Conservation (phyloP, 2,888 invertebrate genomes). For the Rhagonycha fulva region DNA sequence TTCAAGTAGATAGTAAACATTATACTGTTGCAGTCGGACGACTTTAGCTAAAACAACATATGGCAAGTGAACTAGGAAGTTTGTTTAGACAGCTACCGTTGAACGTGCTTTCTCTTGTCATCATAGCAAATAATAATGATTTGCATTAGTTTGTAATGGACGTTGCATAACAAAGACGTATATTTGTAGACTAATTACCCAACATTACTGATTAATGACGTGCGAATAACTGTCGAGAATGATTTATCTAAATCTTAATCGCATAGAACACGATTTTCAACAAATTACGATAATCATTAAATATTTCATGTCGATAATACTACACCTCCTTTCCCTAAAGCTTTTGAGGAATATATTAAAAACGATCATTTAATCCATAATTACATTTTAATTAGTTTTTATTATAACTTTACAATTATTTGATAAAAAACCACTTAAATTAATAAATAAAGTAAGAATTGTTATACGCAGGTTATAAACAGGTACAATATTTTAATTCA, state of each 20-base stretch:
- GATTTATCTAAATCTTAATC: constrained; percentile 24
- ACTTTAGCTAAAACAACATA: not conserved
- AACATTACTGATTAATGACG: constrained; percentile 23
- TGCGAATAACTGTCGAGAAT: constrained; percentile 23
- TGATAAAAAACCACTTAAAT: not conserved
- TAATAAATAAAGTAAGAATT: not conserved
- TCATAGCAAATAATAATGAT: not conserved
- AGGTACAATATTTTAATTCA: no score
- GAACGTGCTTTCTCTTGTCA: not conserved
- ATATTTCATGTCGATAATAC: not conserved
- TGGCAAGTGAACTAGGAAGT: not conserved
- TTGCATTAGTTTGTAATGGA: not conserved
- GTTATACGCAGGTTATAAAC: no score
- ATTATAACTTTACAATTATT: not conserved
- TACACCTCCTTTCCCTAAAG: not conserved
- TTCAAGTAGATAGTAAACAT: not conserved
- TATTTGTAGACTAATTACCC: constrained; percentile 16
- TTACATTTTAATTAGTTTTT: not conserved
- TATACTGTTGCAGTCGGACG: not conserved
- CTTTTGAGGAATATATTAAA: not conserved
- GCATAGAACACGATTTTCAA: constrained; percentile 2
- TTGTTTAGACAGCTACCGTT: not conserved
- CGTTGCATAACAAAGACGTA: not conserved
- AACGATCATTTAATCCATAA: not conserved
- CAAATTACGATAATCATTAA: not conserved